Evolutionary conservation across 2,113 vertebrate species (phyloP).

Genomic region (Bos taurus): DNA sequence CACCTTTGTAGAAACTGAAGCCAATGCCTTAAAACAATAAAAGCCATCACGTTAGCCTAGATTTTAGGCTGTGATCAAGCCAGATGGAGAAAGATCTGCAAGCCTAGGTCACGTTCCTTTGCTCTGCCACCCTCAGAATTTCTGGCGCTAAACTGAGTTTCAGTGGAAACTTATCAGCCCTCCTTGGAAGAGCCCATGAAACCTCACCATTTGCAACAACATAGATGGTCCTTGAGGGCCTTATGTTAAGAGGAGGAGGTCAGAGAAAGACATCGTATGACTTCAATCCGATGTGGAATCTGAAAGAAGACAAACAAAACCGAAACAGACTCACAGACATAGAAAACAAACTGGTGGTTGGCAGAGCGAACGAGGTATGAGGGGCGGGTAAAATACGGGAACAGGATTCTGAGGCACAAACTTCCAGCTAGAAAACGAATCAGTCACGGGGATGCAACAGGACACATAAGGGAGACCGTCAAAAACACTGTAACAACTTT

Average conservation of each 20-base stretch:
- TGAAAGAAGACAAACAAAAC: neutral
- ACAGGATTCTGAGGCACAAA: neutral
- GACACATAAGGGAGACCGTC: neutral
- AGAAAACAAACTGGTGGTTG: neutral
- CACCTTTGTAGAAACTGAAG: neutral
- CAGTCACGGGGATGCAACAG: neutral
- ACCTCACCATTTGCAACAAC: neutral
- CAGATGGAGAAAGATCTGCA: neutral
- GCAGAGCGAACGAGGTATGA: neutral
- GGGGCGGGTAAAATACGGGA: neutral
- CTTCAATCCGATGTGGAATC: neutral
- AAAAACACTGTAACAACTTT: accelerated
- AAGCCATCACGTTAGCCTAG: neutral
- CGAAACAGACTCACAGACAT: neutral
- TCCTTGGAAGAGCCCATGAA: too few relatives aligned
- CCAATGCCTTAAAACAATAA: neutral
- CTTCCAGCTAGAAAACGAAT: neutral
- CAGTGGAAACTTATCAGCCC: neutral
- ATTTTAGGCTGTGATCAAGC: neutral
- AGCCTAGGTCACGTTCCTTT: neutral
- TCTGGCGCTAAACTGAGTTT: neutral
- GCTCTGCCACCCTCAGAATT: neutral
- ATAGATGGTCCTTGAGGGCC: neutral
- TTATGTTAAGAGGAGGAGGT: neutral
- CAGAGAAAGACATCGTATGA: neutral